These are phyloP conservation scores for Glareola pratincola DNA, from an alignment of 2,113 vertebrate species.

Conservation along the genomic window DNA sequence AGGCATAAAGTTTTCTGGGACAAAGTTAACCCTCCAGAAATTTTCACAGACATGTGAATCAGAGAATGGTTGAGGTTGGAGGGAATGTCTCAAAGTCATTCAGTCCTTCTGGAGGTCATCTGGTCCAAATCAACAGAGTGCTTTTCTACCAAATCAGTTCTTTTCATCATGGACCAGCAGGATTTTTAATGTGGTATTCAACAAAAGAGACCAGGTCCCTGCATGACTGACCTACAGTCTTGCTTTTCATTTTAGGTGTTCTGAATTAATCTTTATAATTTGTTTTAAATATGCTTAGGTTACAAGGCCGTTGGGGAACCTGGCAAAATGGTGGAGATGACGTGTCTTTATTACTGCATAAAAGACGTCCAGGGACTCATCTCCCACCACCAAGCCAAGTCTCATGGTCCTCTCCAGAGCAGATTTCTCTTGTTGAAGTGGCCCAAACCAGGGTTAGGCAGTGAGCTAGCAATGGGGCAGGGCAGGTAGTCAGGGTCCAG, in stretches of 20 bases:
- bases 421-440: not conserved
- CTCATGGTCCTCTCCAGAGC: not conserved
- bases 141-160: not conserved
- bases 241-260: not conserved
- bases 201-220: not conserved
- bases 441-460: not conserved
- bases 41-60: not conserved
- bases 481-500: not conserved
- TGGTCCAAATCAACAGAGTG: not conserved
- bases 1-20: not conserved
- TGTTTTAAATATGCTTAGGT: not conserved
- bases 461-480: not conserved
- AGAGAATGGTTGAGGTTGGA: not conserved
- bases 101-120: not conserved
- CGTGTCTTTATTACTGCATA: not conserved
- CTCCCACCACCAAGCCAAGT: not conserved
- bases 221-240: not conserved
- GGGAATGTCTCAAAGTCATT: not conserved
- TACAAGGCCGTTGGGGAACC: not conserved
- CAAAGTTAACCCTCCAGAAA: not conserved
- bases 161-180: not conserved
- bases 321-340: not conserved
- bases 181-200: not conserved
- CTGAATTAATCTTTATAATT: not conserved
- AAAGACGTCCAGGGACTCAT: not conserved